Conservation (phyloP, 2,113 vertebrate species). For the Stegostoma tigrinum region DNA sequence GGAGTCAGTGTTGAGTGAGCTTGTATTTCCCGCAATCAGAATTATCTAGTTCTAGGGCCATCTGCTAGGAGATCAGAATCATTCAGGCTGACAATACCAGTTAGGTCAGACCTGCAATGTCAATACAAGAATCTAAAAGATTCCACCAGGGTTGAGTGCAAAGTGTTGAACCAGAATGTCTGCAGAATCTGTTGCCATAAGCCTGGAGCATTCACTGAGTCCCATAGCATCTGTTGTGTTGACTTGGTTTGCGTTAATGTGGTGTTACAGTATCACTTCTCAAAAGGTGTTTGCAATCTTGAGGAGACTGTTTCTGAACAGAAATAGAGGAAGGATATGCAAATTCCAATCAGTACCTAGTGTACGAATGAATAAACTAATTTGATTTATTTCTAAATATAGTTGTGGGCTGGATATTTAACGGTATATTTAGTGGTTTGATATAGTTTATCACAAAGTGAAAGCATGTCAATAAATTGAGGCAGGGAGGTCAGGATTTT, state of each 20-base stretch:
- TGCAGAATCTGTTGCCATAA: background rate
- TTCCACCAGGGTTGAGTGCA: background rate
- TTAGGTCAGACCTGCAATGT: background rate
- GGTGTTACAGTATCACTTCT: conserved; percentile 1
- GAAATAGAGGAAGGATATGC: background rate
- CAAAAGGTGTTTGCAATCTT: background rate
- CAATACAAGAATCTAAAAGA: background rate
- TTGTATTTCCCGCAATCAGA: background rate
- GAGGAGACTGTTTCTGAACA: background rate
- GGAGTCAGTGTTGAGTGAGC: background rate
- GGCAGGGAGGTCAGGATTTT: background rate
- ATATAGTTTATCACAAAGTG: background rate
- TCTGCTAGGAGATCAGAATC: background rate
- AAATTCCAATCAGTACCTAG: background rate
- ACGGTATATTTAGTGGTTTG: background rate
- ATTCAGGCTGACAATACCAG: too few relatives aligned
- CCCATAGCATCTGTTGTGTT: conserved; percentile 16
- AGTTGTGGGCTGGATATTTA: background rate
- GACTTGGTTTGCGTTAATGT: background rate
- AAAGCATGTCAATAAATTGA: background rate
- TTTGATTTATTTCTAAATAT: background rate
- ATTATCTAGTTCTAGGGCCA: background rate
- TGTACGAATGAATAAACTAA: background rate
- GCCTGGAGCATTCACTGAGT: background rate
- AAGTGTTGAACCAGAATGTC: background rate